Base-by-base conservation (phyloP, 2,888 invertebrate genomes). In the Pseudococcus jackbeardsleyi region DNA sequence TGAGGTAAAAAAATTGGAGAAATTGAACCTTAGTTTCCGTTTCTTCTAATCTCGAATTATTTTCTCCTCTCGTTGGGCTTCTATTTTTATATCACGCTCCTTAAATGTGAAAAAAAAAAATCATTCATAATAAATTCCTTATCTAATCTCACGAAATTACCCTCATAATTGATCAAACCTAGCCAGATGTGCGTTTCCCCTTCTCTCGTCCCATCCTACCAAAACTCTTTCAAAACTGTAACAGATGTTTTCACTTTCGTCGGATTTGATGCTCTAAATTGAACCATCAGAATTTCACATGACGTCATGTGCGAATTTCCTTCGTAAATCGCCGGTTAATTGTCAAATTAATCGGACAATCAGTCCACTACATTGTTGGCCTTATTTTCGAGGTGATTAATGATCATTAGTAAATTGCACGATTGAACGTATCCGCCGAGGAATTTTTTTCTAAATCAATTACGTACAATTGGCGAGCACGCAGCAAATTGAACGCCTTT, bases 261-360 rank as follows among this genome's bases (percentile, higher is more conserved):
- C 11, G 3, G 19, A 9, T 22, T 22, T 22, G 11, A 2, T 11
- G 9, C 22, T 22, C 22, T 12, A 22, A n/a, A 59, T 59, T 59
- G 2, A 54, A 64, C 9, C 1, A 22, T 3, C 4, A 11, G 64
- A 64, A 64, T 64, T 64, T 64, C 22, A 6, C 48, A 17, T 72
- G 72, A 72, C 72, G 72, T 72, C 72, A 72, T 72, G 33, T 33
- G 19, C 72, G 72, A 72, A 72, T 72, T 72, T 72, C 72, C 72
- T 72, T 15, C 33, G 17, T 72, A 72, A 64, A 72, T 72, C 33
- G 72, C 72, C 17, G 15, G 33, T 26, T 72, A 72, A 72, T 72
- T 33, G 33, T 33, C 33, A 17, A 72, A 33, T 15, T 33, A 33
- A 72, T 33, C 72, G 72, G 72, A 72, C 72, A 72, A 72, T 72